Evolutionary conservation across 2,797 vertebrate genomes (phyloP).

Genomic region (Lutjanus campechanus): DNA sequence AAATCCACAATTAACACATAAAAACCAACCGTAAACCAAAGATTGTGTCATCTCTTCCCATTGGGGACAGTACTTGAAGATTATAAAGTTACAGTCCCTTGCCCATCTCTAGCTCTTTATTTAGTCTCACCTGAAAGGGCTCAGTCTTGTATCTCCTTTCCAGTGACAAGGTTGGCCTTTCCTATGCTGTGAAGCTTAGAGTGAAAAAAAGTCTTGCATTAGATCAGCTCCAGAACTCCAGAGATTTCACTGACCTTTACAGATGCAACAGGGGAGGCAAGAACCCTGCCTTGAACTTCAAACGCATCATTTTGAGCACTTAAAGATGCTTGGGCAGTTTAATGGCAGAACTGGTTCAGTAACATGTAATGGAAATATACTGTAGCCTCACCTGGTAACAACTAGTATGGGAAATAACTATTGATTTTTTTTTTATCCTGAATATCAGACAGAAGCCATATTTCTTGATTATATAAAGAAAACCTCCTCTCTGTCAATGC

Average conservation of each 20-base stretch:
- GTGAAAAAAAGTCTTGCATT: constrained; percentile 48
- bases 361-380: constrained; percentile 16
- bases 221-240: constrained; percentile 54
- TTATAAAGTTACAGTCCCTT: constrained; percentile 37
- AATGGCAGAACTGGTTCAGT: constrained; percentile 29
- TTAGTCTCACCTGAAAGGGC: constrained; percentile 67
- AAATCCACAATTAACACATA: background rate
- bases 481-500: background rate
- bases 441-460: background rate
- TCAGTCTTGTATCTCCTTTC: constrained; percentile 57
- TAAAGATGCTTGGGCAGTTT: constrained; percentile 24
- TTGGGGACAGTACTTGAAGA: constrained; percentile 2
- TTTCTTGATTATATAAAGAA: background rate
- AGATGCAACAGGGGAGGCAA: constrained; percentile 56
- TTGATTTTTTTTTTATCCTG: background rate
- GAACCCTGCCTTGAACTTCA: constrained; percentile 55
- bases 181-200: constrained; percentile 51
- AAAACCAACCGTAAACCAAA: constrained; percentile 17
- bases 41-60: constrained; percentile 7
- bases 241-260: constrained; percentile 76
- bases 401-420: background rate
- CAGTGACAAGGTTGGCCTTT: constrained; percentile 73
- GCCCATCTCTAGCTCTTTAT: constrained; percentile 45
- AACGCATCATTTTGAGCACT: constrained; percentile 55
- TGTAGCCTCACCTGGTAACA: constrained; percentile 2